Conservation (phyloP, 2,888 invertebrate species). For the Lithophane leautieri region DNA sequence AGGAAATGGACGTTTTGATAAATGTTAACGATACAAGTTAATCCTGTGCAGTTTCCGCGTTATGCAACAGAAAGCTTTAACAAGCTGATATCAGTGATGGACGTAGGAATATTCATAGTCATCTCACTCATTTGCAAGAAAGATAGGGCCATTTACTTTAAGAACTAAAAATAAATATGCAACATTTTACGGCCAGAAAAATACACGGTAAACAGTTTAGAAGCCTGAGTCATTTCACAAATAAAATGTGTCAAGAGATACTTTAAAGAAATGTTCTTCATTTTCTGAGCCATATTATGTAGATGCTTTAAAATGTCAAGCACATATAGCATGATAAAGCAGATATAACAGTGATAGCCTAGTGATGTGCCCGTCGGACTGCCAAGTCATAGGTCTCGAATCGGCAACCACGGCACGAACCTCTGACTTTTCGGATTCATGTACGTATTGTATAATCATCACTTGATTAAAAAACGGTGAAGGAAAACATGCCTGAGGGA, state of each 20-base stretch:
- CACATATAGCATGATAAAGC: neutral
- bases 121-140: neutral
- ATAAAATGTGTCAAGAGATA: slow-evolving; percentile 32
- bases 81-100: slow-evolving; percentile 48
- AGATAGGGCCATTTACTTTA: neutral
- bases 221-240: slow-evolving; percentile 21
- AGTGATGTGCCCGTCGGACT: too few species aligned
- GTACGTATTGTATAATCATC: too few species aligned
- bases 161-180: slow-evolving; percentile 1
- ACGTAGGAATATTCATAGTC: slow-evolving; percentile 41
- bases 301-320: slow-evolving; percentile 14
- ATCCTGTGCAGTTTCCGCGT: slow-evolving; percentile 50
- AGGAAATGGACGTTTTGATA: slow-evolving; percentile 59
- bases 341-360: too few species aligned
- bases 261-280: slow-evolving; percentile 19
- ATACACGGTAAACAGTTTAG: slow-evolving; percentile 7
- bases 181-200: slow-evolving; percentile 6
- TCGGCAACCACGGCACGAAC: too few species aligned
- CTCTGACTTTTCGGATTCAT: too few species aligned
- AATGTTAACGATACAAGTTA: slow-evolving; percentile 57
- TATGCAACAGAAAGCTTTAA: slow-evolving; percentile 58
- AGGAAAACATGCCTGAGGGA: too few species aligned
- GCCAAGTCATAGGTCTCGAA: too few species aligned
- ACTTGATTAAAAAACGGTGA: too few species aligned
- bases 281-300: slow-evolving; percentile 8